A percentile compares a stretch with the other conserved stretches of the same genome.
Evolutionary conservation across 2,888 invertebrate genomes (phyloP).

Genomic region (Caenorhabditis macrosperma): DNA sequence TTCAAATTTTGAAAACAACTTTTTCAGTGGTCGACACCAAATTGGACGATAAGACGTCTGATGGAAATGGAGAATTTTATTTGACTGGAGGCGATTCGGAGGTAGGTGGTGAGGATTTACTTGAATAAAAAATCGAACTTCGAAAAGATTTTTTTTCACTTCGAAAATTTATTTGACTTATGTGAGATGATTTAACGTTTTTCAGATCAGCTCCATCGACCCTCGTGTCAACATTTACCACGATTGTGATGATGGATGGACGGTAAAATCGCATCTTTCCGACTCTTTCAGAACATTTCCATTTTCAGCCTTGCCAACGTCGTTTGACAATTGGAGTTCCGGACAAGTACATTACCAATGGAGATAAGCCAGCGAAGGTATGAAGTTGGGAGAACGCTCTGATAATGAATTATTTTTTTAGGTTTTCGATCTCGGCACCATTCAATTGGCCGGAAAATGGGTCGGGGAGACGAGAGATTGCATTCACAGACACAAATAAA

Average conservation of each 20-base stretch:
- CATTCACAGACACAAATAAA: conserved; percentile 59
- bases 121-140: neutral
- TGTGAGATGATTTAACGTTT: neutral
- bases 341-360: conserved; percentile 64
- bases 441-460: conserved; percentile 69
- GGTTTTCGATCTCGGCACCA: conserved; percentile 64
- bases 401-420: neutral
- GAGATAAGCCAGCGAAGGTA: conserved; percentile 49
- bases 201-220: conserved; percentile 53
- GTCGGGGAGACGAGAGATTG: conserved; percentile 67
- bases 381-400: neutral
- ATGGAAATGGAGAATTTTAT: conserved; percentile 61
- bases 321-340: conserved; percentile 65
- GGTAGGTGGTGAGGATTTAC: neutral
- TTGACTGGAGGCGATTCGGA: conserved; percentile 56
- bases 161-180: neutral
- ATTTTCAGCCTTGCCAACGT: conserved; percentile 66
- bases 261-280: conserved; percentile 29
- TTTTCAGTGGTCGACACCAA: conserved; percentile 63
- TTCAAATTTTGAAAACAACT: neutral
- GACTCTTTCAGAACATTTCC: neutral
- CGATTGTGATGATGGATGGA: conserved; percentile 69
- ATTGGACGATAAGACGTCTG: conserved; percentile 60
- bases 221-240: conserved; percentile 61
- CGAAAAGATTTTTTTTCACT: neutral